These are phyloP conservation scores for Charaxes varanes DNA, from an alignment of 1,140 invertebrate genomes.

Conservation along the genomic window DNA sequence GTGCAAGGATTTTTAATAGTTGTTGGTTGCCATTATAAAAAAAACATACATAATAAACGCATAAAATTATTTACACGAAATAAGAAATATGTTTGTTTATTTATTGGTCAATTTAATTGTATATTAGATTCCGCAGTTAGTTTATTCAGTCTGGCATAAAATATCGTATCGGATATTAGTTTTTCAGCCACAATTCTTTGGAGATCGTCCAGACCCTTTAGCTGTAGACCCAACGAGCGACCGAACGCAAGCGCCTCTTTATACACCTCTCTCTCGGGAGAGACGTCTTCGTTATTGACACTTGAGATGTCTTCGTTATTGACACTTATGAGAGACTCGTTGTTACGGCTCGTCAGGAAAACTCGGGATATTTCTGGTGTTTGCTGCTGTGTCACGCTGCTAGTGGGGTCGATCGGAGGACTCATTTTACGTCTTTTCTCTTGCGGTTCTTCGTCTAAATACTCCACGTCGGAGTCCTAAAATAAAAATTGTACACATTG, in stretches of 20 bases:
- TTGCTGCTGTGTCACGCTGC: background rate
- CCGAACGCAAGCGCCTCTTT: conserved; percentile 8
- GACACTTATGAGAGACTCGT: background rate
- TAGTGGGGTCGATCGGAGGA: too few species aligned
- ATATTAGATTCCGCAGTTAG: background rate
- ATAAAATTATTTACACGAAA: background rate
- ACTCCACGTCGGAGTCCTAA: background rate
- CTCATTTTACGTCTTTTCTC: background rate
- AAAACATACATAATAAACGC: background rate
- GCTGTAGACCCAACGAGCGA: conserved; percentile 1
- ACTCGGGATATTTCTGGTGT: background rate
- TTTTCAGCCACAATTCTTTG: conserved; percentile 18
- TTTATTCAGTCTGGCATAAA: conserved; percentile 16
- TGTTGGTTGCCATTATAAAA: background rate
- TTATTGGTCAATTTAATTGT: background rate
- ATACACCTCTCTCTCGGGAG: too few species aligned
- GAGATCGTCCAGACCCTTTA: conserved; percentile 6
- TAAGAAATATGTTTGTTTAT: background rate
- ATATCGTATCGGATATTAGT: conserved; percentile 19
- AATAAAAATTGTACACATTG: background rate
- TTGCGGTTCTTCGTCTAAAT: conserved; percentile 2
- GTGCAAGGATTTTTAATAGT: background rate
- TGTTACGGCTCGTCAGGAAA: background rate
- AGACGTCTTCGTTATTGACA: too few species aligned
- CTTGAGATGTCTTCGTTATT: too few species aligned